These are phyloP conservation scores for Bacillus rossius DNA, from an alignment of 1,140 invertebrate species.

Conservation along the genomic window DNA sequence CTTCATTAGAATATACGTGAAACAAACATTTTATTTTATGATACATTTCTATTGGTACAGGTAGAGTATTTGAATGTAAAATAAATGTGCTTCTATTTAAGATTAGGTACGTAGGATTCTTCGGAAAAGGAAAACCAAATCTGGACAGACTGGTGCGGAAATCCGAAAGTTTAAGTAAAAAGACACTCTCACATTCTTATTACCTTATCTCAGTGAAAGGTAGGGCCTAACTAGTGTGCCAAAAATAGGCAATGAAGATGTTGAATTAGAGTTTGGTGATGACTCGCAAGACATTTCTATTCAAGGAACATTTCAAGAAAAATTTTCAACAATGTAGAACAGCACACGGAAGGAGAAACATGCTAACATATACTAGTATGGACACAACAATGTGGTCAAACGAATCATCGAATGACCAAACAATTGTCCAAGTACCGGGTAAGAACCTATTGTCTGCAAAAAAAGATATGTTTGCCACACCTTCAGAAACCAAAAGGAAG, in stretches of 20 bases:
- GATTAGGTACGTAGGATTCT: slow-evolving; percentile 12
- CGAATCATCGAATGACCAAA: too few relatives aligned
- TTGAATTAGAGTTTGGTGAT: neutral
- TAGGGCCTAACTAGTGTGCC: slow-evolving; percentile 14
- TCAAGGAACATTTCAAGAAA: too few relatives aligned
- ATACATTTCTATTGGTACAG: neutral
- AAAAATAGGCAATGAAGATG: slow-evolving; percentile 7
- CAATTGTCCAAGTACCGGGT: too few relatives aligned
- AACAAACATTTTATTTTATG: slow-evolving; percentile 5
- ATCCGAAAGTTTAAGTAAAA: slow-evolving; percentile 17
- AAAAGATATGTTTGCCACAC: neutral
- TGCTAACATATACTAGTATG: too few relatives aligned
- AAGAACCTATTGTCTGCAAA: too few relatives aligned
- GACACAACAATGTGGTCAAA: too few relatives aligned
- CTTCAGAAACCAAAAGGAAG: slow-evolving; percentile 4
- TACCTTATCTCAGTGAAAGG: slow-evolving; percentile 9
- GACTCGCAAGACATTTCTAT: too few relatives aligned
- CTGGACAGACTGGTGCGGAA: slow-evolving; percentile 15
- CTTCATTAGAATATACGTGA: slow-evolving; percentile 15
- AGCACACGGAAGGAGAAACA: too few relatives aligned
- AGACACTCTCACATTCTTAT: slow-evolving; percentile 11
- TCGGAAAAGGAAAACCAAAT: slow-evolving; percentile 15
- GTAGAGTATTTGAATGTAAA: slow-evolving; percentile 18
- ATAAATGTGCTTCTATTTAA: slow-evolving; percentile 15
- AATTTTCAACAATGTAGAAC: too few relatives aligned